phyloP scores from a whole-genome alignment of 2,888 invertebrate genomes.

The Stenodema calcarata region DNA sequence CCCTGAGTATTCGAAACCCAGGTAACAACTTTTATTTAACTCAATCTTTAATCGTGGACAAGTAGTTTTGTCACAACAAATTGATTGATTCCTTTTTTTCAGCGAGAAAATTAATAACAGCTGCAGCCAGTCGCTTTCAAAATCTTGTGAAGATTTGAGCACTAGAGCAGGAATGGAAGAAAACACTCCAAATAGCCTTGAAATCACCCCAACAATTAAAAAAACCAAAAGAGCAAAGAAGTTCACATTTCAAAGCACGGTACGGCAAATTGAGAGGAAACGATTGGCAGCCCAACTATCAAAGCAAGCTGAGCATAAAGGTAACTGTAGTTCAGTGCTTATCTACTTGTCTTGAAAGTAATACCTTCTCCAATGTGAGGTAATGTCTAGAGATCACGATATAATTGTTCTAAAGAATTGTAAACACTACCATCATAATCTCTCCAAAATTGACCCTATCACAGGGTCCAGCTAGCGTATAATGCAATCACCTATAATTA shows the following conservation, averaged over 20 bases:
- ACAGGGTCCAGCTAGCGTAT: not conserved
- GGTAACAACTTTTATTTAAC: slow-evolving; percentile 29
- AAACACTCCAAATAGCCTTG: slow-evolving; percentile 18
- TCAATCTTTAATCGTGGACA: too few species aligned
- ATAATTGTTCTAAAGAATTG: not conserved
- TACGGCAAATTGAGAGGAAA: slow-evolving; percentile 79
- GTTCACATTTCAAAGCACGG: slow-evolving; percentile 85
- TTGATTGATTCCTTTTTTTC: too few species aligned
- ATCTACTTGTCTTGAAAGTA: not conserved
- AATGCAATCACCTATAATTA: not conserved
- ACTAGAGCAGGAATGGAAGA: slow-evolving; percentile 29
- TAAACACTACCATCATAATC: too few species aligned
- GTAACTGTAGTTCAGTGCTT: slow-evolving; percentile 47
- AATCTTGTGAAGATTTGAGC: slow-evolving; percentile 63
- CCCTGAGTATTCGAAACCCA: slow-evolving; percentile 63
- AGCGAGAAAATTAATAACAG: slow-evolving; percentile 5
- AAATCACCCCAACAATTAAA: slow-evolving; percentile 33
- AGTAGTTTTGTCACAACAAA: too few species aligned
- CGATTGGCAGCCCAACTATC: slow-evolving; percentile 77
- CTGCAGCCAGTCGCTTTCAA: slow-evolving; percentile 59
- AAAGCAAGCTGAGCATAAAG: slow-evolving; percentile 75
- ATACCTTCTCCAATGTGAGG: not conserved
- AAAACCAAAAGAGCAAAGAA: slow-evolving; percentile 54
- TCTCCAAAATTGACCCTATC: too few species aligned
- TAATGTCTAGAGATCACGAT: not conserved